Evolutionary conservation across 2,113 vertebrate genomes (phyloP), one percentile per base, ranked within the genome.

Genomic region (Dolichallabes microphthalmus): DNA sequence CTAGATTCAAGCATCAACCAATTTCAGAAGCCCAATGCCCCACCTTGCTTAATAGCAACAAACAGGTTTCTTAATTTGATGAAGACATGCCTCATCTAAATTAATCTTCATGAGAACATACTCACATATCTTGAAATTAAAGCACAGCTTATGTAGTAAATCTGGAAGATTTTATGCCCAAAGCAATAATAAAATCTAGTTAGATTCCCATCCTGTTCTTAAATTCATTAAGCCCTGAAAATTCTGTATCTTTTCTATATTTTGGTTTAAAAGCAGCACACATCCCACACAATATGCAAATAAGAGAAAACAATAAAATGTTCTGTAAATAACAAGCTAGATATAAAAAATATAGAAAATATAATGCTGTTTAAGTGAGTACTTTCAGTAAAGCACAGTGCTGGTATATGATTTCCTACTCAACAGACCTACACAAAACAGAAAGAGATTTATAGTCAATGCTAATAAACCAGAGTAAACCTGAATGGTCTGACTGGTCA

Each of bases 1-100:
- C 93, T 90, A 94, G 88, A 94, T 94, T 92, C 90, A 88, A 53
- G 0, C 7, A 91, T 88, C 82, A 86, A 90, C 82, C 74, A 82
- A 88, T 81, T 89, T 90, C 82, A 88, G 69, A 82, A 87, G 83
- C 84, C 88, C 79, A 90, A 86, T 86, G 77, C 73, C 83, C 88
- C 52, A 30, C 53, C 66, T 64, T 81, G 84, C 69, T 50, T 80
- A 91, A 87, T 50, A 82, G 82, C 75, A 80, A 73, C 61, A 14
- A 25, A 87, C 52, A 1, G 0, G 57, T 61, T 55, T 75, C 35
- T 17, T 63, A 71, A 27, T 82, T 57, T 25, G 13, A 68, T 55
- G 27, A 78, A 32, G 22, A 32, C 11, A 64, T 0, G 20, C 53
- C 3, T 39, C 53, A 32, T 35, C n/a, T 55, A 27, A 25, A 27